phyloP scores from a whole-genome alignment of 2,888 invertebrate genomes.

The Copidosoma aretas region DNA sequence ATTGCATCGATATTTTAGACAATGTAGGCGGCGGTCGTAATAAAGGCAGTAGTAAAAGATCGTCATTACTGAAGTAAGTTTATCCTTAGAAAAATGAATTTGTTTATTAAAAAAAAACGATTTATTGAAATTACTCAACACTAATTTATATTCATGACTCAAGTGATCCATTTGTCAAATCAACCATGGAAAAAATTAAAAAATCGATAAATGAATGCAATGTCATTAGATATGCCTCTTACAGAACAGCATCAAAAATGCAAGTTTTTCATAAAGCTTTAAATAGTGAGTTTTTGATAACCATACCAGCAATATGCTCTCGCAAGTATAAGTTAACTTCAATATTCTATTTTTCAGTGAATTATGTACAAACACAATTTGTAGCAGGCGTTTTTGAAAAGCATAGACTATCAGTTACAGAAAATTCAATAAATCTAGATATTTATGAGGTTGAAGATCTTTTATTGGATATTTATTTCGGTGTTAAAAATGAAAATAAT shows the following conservation, averaged over 20 bases:
- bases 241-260: slow-evolving; percentile 78
- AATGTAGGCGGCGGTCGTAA: not conserved
- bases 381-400: slow-evolving; percentile 76
- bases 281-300: slow-evolving; percentile 67
- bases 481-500: slow-evolving; percentile 72
- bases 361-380: slow-evolving; percentile 65
- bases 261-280: slow-evolving; percentile 70
- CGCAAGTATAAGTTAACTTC: slow-evolving; percentile 41
- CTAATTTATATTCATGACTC: not conserved
- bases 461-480: slow-evolving; percentile 77
- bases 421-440: slow-evolving; percentile 72
- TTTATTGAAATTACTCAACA: not conserved
- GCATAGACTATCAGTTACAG: slow-evolving; percentile 74
- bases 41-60: slow-evolving; percentile 8
- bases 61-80: slow-evolving; percentile 14
- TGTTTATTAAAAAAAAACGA: not conserved
- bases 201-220: slow-evolving; percentile 70
- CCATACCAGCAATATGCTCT: slow-evolving; percentile 27
- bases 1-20: not conserved
- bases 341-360: slow-evolving; percentile 58
- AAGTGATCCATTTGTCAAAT: slow-evolving; percentile 65
- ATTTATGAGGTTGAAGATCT: slow-evolving; percentile 75
- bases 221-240: slow-evolving; percentile 76
- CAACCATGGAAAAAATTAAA: slow-evolving; percentile 67
- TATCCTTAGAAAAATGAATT: too few species aligned